Base-by-base conservation (phyloP, 2,888 invertebrate species). In the Noctua fimbriata region DNA sequence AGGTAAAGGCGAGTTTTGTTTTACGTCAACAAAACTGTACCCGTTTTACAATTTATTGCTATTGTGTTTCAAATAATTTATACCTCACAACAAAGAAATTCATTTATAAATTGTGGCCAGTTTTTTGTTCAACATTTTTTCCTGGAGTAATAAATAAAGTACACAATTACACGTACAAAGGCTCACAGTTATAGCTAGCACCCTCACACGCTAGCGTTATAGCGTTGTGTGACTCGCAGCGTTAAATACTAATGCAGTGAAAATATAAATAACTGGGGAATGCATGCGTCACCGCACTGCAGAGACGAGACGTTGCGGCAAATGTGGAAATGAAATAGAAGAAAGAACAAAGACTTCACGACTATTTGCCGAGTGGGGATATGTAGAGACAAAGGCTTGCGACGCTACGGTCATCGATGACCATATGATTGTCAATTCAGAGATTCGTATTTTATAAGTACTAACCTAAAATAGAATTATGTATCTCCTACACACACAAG, bases 271-370 rank as follows among this genome's bases (percentile, higher is more conserved):
- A 86, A 67, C 66, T 63, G 24, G 41, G 47, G 76, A 76, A 79
- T 86, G 84, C 81, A 85, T 70, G 82, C 86, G 87, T 81, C 86
- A 77, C 76, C 77, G 79, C 81, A 81, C 81, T 86, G 86, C 86
- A 70, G 86, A 80, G 78, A 44, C 49, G 74, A 85, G 76, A 74
- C 44, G 32, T 66, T 86, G 86, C 76, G 86, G 70, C 70, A 75
- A 75, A 74, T 28, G 16, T 66, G 66, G 76, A 71, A 72, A 72
- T 84, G 74, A 47, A 84, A 84, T 65, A 71, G 41, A 70, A 69
- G 36, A 69, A 73, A 55, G 69, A 72, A 83, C 69, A 67, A 76
- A 81, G 32, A 16, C 47, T 18, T 67, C 52, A 21, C 16, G 67
- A 71, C 24, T 36, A 1, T 2, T 52, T 36, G 28, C 66, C 21